A percentile compares a stretch with the other conserved stretches of the same genome.
Evolutionary conservation across 2,113 vertebrate species (phyloP).

Genomic region (Hippocampus zosterae): DNA sequence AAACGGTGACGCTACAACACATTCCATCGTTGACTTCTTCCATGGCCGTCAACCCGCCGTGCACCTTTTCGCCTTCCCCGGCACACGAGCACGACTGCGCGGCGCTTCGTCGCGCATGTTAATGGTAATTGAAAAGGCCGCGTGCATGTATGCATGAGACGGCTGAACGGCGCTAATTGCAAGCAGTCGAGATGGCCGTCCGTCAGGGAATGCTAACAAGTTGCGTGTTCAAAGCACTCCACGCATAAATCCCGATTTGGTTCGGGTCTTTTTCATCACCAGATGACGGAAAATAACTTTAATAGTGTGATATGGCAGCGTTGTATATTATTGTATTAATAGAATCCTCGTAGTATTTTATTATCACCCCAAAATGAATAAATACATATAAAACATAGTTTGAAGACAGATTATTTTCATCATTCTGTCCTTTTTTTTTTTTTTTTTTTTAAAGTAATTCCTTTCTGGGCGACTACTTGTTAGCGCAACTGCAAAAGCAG

Average conservation of each 20-base stretch:
- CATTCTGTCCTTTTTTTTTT: background rate
- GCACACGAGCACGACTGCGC: constrained; percentile 24
- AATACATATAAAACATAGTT: no score
- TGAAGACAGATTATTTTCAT: no score
- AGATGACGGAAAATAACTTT: no score
- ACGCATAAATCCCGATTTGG: background rate
- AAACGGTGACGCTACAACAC: constrained; percentile 23
- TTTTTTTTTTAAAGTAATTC: background rate
- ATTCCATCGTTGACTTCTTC: constrained; percentile 10
- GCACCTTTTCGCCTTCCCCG: constrained; percentile 25
- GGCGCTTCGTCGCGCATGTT: constrained; percentile 34
- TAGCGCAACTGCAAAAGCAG: background rate
- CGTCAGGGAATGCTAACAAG: constrained; percentile 13
- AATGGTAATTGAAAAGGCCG: constrained; percentile 25
- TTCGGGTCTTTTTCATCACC: background rate
- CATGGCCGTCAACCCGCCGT: background rate
- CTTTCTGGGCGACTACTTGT: background rate
- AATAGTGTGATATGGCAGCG: no score
- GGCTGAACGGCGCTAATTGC: constrained; percentile 46
- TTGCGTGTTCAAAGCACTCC: background rate
- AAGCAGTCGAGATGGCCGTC: constrained; percentile 13
- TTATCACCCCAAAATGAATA: no score
- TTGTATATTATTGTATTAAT: no score
- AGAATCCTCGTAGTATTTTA: no score
- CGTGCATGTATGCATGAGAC: constrained; percentile 39